These are phyloP conservation scores for Ashinkailepas kermadecensis DNA, from an alignment of 2,888 invertebrate genomes.

Conservation along the genomic window DNA sequence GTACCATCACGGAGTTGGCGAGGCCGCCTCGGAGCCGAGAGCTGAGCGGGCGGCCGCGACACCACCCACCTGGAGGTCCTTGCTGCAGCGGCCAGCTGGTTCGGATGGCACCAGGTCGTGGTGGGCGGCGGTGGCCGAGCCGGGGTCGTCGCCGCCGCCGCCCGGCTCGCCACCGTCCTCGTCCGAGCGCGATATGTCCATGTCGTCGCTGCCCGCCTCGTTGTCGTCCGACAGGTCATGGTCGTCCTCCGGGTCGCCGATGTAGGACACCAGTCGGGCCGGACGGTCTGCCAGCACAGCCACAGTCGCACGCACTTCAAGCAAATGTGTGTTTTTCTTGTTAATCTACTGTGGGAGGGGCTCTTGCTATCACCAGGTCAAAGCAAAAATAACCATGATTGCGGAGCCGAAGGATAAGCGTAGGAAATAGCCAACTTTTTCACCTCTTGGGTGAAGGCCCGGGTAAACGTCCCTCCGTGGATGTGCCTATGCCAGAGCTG, in stretches of 20 bases:
- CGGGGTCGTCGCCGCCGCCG: background rate
- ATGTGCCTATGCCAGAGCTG: too few relatives aligned
- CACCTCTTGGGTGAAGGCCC: too few relatives aligned
- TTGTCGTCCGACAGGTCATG: slow-evolving; percentile 27
- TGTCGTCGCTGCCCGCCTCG: slow-evolving; percentile 14
- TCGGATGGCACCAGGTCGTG: background rate
- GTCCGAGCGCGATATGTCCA: slow-evolving; percentile 25
- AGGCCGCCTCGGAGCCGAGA: too few relatives aligned
- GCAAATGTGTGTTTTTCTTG: too few relatives aligned
- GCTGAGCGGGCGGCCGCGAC: too few relatives aligned
- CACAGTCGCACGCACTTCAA: too few relatives aligned
- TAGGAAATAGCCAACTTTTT: too few relatives aligned
- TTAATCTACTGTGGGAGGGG: background rate
- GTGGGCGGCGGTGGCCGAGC: background rate
- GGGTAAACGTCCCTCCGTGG: too few relatives aligned
- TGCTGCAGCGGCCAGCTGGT: background rate
- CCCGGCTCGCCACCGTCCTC: slow-evolving; percentile 20
- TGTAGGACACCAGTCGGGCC: background rate
- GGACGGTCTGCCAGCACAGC: background rate
- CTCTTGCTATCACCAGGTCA: background rate
- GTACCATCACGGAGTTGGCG: too few relatives aligned
- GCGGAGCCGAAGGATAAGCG: too few relatives aligned
- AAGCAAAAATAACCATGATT: background rate
- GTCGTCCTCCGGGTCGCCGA: slow-evolving; percentile 29
- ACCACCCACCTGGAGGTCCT: slow-evolving; percentile 2